A percentile compares a stretch with the other conserved stretches of the same genome.
Evolutionary conservation across 2,797 vertebrate genomes (phyloP).

Genomic region (Tadarida brasiliensis): DNA sequence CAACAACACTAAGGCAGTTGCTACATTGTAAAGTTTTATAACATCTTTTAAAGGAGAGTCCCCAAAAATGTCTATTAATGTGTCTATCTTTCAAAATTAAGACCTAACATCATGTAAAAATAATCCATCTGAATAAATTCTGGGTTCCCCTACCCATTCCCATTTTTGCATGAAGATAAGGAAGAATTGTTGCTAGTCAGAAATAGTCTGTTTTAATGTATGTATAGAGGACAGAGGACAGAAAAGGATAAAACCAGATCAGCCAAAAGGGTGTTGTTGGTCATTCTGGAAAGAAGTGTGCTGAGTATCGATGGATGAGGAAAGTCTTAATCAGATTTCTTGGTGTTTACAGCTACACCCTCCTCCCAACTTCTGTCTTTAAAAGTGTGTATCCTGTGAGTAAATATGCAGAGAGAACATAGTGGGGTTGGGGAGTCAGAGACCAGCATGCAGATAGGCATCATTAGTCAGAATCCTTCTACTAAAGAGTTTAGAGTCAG

Average conservation of each 20-base stretch:
- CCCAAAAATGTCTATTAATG: background rate
- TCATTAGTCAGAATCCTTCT: background rate
- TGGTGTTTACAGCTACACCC: background rate
- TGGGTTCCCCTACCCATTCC: background rate
- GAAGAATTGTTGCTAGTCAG: background rate
- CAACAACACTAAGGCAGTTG: background rate
- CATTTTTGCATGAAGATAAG: background rate
- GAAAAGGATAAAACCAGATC: background rate
- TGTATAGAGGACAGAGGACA: background rate
- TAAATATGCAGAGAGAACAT: background rate
- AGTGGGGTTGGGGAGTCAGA: background rate
- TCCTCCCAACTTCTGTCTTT: background rate
- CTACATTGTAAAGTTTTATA: background rate
- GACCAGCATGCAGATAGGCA: background rate
- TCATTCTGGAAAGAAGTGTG: background rate
- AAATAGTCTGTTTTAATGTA: background rate
- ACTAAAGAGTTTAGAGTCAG: background rate
- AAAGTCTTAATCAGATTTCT: background rate
- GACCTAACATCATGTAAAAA: background rate
- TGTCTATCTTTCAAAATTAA: conserved; percentile 33
- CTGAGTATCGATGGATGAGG: background rate
- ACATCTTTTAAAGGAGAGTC: background rate
- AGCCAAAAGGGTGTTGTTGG: background rate
- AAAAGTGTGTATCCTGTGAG: background rate
- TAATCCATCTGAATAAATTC: background rate